Evolutionary conservation across 1,140 invertebrate species (phyloP), one percentile per base, ranked within the genome.

Genomic region (Papilio polytes): DNA sequence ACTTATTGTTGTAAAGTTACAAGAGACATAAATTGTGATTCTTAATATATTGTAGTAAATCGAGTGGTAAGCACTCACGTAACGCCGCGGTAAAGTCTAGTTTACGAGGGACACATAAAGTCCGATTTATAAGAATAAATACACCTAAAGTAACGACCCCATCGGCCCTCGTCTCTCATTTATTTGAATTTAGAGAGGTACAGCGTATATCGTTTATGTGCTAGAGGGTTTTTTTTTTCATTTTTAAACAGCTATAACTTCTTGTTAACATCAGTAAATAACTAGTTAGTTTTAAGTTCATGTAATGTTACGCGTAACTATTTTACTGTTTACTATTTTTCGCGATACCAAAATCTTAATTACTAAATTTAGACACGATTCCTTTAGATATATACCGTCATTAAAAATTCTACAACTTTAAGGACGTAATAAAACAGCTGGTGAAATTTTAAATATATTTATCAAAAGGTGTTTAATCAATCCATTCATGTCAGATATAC

Each of bases 51-150:
- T 15, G 20, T 31, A 46, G 44, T 48, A 76, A 76, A 51, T 76
- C 20, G 74, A 9, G 20, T 51, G 9, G 22, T 63, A 51, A 76
- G 41, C 26, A 76, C 36, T 22, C 74, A 53, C 74, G 74, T 53
- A 76, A 76, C 44, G 46, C 74, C 20, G 74, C 26, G 15, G 20
- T 41, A 81, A 80, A 83, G 59, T 80, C 79, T 80, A 78, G 59
- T 83, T 83, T 83, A 83, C 79, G 63, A 76, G 59, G 78, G 78
- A 46, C 48, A 22, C 78, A 72, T 82, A 82, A 82, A 82, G 73
- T 77, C 78, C 82, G 74, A 82, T 83, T 83, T 80, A 83, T 80
- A 83, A 80, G 82, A 83, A 83, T 80, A 80, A 83, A 81, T 81
- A 78, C 74, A 31, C 13, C 81, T 66, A 74, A 78, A 73, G 81